Conservation (phyloP, 2,888 invertebrate species). For the Phlogophora meticulosa region DNA sequence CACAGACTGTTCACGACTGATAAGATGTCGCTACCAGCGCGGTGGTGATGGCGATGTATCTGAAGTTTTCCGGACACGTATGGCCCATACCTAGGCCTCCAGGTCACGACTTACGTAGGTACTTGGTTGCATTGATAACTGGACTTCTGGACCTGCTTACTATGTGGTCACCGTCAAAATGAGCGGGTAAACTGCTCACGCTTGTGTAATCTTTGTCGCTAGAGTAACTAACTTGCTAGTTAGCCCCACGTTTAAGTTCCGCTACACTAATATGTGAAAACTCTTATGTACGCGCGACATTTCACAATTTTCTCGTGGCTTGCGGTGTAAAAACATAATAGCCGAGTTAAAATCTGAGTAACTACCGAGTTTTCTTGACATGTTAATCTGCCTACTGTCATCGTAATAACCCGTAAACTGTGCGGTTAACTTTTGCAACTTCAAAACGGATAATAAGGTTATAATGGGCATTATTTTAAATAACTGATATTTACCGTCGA, state of each 20-base stretch:
- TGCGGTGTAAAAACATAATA: slow-evolving; percentile 24
- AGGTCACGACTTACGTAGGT: too few relatives aligned
- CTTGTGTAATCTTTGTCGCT: slow-evolving; percentile 61
- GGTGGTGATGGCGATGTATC: too few relatives aligned
- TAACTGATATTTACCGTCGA: slow-evolving; percentile 43
- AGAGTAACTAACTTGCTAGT: slow-evolving; percentile 50
- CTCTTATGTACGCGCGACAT: slow-evolving; percentile 36
- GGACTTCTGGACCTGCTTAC: slow-evolving; percentile 25
- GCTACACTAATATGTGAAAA: slow-evolving; percentile 61
- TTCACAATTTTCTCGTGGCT: slow-evolving; percentile 48
- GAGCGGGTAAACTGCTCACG: slow-evolving; percentile 45
- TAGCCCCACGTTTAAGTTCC: slow-evolving; percentile 53
- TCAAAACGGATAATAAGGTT: slow-evolving; percentile 38
- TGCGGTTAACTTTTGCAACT: slow-evolving; percentile 49
- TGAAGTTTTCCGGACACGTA: too few relatives aligned
- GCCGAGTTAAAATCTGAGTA: slow-evolving; percentile 21
- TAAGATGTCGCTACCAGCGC: too few relatives aligned
- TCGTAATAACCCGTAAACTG: slow-evolving; percentile 41
- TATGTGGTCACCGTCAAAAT: slow-evolving; percentile 32
- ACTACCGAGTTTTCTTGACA: slow-evolving; percentile 19
- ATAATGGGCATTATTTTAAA: slow-evolving; percentile 44
- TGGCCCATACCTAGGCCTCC: too few relatives aligned
- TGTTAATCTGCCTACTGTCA: slow-evolving; percentile 37
- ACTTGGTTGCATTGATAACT: too few relatives aligned
- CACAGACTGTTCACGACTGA: too few relatives aligned